Evolutionary conservation across 2,113 vertebrate species (phyloP).

Genomic region (Recurvirostra avosetta): DNA sequence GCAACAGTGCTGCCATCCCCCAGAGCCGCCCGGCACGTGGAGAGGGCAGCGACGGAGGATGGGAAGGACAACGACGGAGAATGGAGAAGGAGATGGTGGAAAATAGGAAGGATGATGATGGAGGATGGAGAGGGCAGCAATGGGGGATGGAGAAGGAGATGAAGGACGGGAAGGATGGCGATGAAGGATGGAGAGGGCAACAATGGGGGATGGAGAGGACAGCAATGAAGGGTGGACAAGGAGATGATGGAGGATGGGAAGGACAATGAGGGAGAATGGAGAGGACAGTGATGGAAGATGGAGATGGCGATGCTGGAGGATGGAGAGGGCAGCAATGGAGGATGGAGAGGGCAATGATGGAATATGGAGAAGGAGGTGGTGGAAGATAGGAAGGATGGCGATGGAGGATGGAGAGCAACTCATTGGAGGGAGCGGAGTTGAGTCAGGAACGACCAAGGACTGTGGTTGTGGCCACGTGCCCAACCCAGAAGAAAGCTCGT

Average conservation of each 20-base stretch:
- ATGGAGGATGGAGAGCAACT: neutral
- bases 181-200: neutral
- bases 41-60: neutral
- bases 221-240: neutral
- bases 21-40: neutral
- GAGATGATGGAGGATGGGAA: neutral
- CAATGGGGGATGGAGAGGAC: neutral
- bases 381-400: neutral
- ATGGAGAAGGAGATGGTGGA: neutral
- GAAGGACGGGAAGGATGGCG: rapidly evolving
- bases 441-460: neutral
- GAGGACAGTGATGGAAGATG: neutral
- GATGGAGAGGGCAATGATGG: neutral
- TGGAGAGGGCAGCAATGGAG: neutral
- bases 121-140: neutral
- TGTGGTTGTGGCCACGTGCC: neutral
- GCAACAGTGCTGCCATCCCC: neutral
- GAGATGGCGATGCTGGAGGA: neutral
- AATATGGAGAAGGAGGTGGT: neutral
- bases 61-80: no score
- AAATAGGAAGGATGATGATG: neutral
- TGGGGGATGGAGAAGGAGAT: no score
- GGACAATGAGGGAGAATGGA: rapidly evolving
- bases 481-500: neutral
- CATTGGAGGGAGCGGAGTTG: neutral